A percentile compares a stretch with the other conserved stretches of the same genome.
These are phyloP conservation scores for Poicephalus meyeri DNA, from an alignment of 2,113 vertebrate species.

Conservation along the genomic window DNA sequence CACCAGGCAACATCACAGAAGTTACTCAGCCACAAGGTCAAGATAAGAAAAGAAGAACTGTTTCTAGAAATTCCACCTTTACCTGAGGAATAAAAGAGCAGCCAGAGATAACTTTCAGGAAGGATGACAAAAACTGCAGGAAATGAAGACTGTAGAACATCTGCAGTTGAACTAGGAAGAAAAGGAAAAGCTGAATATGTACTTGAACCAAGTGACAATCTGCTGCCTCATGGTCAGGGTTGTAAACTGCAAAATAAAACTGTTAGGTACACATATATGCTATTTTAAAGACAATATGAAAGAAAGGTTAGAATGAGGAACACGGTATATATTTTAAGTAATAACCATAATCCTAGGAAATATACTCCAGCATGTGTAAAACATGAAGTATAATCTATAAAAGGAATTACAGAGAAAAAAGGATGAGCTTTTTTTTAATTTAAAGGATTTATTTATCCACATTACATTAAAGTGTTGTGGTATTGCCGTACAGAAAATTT, in stretches of 20 bases:
- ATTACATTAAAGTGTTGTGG: background rate
- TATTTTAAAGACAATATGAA: background rate
- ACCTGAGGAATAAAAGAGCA: background rate
- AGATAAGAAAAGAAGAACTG: slow-evolving; percentile 12
- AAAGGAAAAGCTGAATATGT: background rate
- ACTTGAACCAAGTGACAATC: background rate
- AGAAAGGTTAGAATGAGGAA: background rate
- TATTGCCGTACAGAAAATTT: background rate
- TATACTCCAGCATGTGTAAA: background rate
- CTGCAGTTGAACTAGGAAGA: background rate
- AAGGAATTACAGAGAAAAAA: background rate
- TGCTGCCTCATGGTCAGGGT: background rate
- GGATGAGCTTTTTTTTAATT: background rate
- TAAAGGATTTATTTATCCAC: background rate
- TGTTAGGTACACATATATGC: background rate
- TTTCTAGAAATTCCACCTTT: slow-evolving; percentile 20
- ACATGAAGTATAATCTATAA: background rate
- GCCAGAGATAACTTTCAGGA: background rate
- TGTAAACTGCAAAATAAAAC: background rate
- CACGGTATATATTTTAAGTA: background rate
- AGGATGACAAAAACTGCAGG: background rate
- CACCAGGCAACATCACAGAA: slow-evolving; percentile 26
- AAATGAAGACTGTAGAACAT: background rate
- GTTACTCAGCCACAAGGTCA: slow-evolving; percentile 27
- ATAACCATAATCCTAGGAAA: background rate